Conservation (phyloP, 2,888 invertebrate species). For the Eulithis prunata region DNA sequence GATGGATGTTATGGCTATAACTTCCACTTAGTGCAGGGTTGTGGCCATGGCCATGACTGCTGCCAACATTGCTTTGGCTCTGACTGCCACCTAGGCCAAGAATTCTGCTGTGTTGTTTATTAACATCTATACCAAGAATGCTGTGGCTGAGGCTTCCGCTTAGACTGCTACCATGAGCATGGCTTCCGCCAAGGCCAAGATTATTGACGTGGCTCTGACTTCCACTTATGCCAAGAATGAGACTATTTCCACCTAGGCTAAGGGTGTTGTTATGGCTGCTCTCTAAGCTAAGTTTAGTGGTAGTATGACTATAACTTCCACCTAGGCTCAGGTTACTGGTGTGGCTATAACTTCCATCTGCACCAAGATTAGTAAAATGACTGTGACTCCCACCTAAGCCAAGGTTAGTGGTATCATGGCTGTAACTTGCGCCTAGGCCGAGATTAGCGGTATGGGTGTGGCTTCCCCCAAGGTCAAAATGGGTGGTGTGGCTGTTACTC, state of each 20-base stretch:
- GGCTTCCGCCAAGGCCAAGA: constrained; percentile 4
- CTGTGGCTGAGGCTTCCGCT: constrained; percentile 16
- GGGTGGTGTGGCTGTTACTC: constrained; percentile 6
- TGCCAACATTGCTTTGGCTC: constrained; percentile 16
- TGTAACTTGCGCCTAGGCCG: not conserved
- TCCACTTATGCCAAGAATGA: constrained; percentile 11
- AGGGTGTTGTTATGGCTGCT: constrained; percentile 8
- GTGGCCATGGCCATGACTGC: constrained; percentile 7
- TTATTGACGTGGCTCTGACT: constrained; percentile 11
- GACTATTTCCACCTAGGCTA: constrained; percentile 18
- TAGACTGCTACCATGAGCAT: constrained; percentile 7
- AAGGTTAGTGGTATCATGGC: constrained; percentile 2
- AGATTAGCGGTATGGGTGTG: not conserved
- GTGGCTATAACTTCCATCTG: not conserved
- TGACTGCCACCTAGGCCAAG: constrained; percentile 16
- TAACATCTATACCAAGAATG: constrained; percentile 11
- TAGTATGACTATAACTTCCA: constrained; percentile 8
- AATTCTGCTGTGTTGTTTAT: constrained; percentile 11
- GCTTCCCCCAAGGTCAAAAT: constrained; percentile 3
- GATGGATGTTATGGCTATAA: constrained; percentile 6
- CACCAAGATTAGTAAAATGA: not conserved
- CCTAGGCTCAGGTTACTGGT: not conserved
- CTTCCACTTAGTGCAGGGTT: constrained; percentile 8
- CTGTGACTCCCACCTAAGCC: constrained; percentile 6
- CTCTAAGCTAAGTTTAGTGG: not conserved